Percentiles rank a stretch among this genome's conserved stretches.
Conservation (phyloP, 2,113 vertebrate species). For the Hystrix cristata region DNA sequence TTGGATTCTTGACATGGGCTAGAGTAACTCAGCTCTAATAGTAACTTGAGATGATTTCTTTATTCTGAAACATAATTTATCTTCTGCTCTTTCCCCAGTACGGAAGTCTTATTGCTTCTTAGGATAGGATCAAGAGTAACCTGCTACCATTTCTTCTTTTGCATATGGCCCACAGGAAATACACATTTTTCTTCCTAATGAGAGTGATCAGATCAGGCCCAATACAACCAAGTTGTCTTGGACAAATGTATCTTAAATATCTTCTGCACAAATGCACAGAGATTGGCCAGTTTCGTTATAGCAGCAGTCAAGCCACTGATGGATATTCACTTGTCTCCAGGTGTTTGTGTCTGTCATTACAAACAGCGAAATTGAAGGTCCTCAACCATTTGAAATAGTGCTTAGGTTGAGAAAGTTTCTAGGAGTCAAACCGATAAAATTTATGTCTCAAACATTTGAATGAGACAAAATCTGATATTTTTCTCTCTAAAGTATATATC, state of each 20-base stretch:
- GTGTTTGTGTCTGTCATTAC: background rate
- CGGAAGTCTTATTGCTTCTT: background rate
- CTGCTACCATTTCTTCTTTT: background rate
- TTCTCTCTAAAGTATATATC: background rate
- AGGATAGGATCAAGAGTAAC: background rate
- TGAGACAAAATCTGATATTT: background rate
- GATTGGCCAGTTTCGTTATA: background rate
- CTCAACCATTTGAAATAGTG: background rate
- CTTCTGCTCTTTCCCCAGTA: background rate
- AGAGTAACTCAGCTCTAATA: background rate
- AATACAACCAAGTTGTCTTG: background rate
- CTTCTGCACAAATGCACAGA: background rate
- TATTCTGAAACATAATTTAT: background rate
- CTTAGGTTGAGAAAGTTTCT: background rate
- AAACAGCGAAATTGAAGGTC: background rate
- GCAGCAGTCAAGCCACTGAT: background rate
- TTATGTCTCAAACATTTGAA: background rate
- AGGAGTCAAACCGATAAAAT: background rate
- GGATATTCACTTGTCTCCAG: background rate
- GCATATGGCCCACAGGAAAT: background rate
- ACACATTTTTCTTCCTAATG: background rate
- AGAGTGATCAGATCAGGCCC: background rate
- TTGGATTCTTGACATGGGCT: background rate
- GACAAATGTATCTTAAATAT: background rate
- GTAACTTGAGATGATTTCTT: background rate